Conservation (phyloP, 2,797 vertebrate species). For the Phataginus tricuspis region DNA sequence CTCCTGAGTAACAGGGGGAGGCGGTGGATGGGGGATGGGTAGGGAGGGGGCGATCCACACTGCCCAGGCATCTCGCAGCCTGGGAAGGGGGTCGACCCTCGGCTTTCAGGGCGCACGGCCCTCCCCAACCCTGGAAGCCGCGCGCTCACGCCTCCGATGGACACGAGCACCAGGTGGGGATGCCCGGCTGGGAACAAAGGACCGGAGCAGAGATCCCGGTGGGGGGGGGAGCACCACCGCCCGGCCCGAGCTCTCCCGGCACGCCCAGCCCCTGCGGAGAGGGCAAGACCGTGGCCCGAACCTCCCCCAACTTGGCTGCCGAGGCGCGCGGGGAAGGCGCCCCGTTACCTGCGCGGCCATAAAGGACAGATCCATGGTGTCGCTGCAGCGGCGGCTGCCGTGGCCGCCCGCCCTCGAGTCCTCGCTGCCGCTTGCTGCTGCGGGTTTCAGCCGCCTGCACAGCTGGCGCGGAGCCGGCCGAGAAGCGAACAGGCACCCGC, state of each 20-base stretch:
- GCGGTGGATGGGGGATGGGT: neutral
- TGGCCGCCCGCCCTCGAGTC: slow-evolving; percentile 27
- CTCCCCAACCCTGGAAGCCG: neutral
- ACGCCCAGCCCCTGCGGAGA: neutral
- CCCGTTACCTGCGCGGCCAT: slow-evolving; percentile 96
- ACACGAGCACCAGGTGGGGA: slow-evolving; percentile 37
- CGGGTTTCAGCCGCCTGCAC: neutral
- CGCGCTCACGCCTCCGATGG: neutral
- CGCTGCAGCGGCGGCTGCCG: slow-evolving; percentile 54
- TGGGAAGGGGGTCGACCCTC: neutral
- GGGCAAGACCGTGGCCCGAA: neutral
- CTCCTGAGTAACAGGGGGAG: neutral
- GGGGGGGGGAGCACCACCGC: neutral
- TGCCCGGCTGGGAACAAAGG: slow-evolving; percentile 44
- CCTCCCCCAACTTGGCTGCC: neutral
- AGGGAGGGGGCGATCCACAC: neutral
- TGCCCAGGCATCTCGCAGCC: neutral
- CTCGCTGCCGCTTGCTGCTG: slow-evolving; percentile 48
- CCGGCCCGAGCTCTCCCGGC: neutral
- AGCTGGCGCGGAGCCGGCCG: neutral
- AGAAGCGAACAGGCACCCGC: slow-evolving; percentile 49
- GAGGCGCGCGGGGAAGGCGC: neutral
- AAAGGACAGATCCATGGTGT: slow-evolving; percentile 97
- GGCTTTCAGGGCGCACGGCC: neutral
- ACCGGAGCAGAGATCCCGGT: accelerated